Evolutionary conservation across 2,888 invertebrate species (phyloP).

Genomic region (Ptychoptera albimana): DNA sequence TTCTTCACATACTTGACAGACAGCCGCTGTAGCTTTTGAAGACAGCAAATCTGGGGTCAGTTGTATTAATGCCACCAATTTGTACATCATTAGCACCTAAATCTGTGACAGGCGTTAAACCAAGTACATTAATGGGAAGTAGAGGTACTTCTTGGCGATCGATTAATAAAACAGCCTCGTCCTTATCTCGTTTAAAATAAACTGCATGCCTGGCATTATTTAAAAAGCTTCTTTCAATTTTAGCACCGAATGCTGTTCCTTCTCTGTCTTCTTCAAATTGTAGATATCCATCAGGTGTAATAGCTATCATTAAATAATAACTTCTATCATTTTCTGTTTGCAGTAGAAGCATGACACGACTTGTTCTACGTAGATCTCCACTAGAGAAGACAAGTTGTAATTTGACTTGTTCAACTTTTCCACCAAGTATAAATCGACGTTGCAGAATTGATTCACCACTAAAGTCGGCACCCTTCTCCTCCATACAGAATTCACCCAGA

Average conservation of each 20-base stretch:
- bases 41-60: slow-evolving; percentile 63
- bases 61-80: slow-evolving; percentile 73
- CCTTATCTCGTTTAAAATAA: slow-evolving; percentile 47
- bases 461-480: slow-evolving; percentile 81
- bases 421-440: slow-evolving; percentile 55
- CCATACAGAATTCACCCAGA: slow-evolving; percentile 73
- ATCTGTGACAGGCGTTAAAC: slow-evolving; percentile 47
- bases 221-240: slow-evolving; percentile 63
- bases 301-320: slow-evolving; percentile 66
- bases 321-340: slow-evolving; percentile 73
- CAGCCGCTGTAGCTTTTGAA: slow-evolving; percentile 83
- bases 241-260: slow-evolving; percentile 51
- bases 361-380: slow-evolving; percentile 58
- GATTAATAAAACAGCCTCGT: slow-evolving; percentile 54
- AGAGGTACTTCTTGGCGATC: slow-evolving; percentile 61
- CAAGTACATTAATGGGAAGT: slow-evolving; percentile 49
- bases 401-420: slow-evolving; percentile 60
- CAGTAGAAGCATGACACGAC: slow-evolving; percentile 59
- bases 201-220: slow-evolving; percentile 66
- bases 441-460: slow-evolving; percentile 73
- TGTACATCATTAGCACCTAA: slow-evolving; percentile 67
- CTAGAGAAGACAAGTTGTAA: slow-evolving; percentile 78
- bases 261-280: slow-evolving; percentile 77
- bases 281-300: slow-evolving; percentile 68
- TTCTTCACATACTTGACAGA: slow-evolving; percentile 57